A percentile compares a stretch with the other conserved stretches of the same genome.
These are phyloP conservation scores for Luehdorfia chinensis DNA, from an alignment of 1,140 invertebrate genomes.

Conservation along the genomic window DNA sequence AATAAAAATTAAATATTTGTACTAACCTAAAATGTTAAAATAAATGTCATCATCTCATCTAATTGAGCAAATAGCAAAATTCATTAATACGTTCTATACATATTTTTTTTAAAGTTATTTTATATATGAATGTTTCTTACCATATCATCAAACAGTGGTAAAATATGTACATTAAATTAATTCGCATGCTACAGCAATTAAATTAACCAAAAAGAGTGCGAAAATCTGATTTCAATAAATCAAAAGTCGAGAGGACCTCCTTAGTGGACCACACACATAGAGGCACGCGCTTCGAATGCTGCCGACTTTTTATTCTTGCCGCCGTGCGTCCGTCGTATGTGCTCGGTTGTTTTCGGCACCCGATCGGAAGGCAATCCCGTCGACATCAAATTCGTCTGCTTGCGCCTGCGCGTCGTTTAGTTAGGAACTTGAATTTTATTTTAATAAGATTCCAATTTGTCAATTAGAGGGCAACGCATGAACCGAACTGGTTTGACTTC, in stretches of 20 bases:
- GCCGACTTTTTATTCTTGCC: constrained; percentile 67
- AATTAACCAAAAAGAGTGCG: constrained; percentile 47
- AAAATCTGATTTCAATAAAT: constrained; percentile 70
- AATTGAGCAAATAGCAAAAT: too few relatives aligned
- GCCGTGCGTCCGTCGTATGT: constrained; percentile 43
- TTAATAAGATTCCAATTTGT: constrained; percentile 85
- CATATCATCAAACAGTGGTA: too few relatives aligned
- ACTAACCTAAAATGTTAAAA: too few relatives aligned
- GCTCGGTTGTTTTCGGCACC: constrained; percentile 57
- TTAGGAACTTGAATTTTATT: constrained; percentile 72
- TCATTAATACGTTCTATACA: too few relatives aligned
- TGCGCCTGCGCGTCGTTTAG: constrained; percentile 46
- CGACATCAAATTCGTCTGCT: constrained; percentile 57
- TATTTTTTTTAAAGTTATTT: too few relatives aligned
- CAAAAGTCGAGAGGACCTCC: constrained; percentile 66
- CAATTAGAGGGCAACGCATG: constrained; percentile 79
- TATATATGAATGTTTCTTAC: too few relatives aligned
- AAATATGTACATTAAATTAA: constrained; percentile 13
- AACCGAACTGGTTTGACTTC: constrained; percentile 69
- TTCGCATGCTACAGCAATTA: constrained; percentile 11
- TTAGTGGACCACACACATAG: constrained; percentile 72
- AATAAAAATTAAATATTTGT: too few relatives aligned
- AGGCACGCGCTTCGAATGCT: constrained; percentile 75
- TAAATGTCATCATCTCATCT: too few relatives aligned
- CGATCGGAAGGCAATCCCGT: constrained; percentile 50